Percentiles rank a stretch among this genome's conserved stretches.
Conservation (phyloP, 2,888 invertebrate genomes). For the Herminia tarsipennalis region DNA sequence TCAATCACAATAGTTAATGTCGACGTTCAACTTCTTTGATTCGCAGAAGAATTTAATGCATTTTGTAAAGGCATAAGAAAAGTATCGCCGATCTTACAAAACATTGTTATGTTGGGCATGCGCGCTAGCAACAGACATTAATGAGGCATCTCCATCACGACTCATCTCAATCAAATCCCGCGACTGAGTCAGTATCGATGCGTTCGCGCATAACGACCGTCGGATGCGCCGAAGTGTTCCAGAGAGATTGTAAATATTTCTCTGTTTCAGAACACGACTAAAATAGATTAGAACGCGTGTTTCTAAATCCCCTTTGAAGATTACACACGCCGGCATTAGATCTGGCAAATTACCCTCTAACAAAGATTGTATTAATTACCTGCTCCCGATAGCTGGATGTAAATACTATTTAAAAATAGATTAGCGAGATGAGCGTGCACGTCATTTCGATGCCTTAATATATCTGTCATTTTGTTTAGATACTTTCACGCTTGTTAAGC, state of each 20-base stretch:
- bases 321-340: slow-evolving; percentile 84
- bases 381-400: slow-evolving; percentile 81
- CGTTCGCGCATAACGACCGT: slow-evolving; percentile 81
- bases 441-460: slow-evolving; percentile 66
- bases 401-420: slow-evolving; percentile 83
- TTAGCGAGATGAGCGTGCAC: slow-evolving; percentile 67
- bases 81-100: slow-evolving; percentile 33
- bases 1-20: slow-evolving; percentile 16
- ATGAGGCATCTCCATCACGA: slow-evolving; percentile 72
- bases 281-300: slow-evolving; percentile 85
- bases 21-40: slow-evolving; percentile 4
- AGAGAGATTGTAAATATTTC: slow-evolving; percentile 85
- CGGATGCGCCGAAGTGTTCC: slow-evolving; percentile 85
- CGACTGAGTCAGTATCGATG: slow-evolving; percentile 78
- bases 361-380: slow-evolving; percentile 86
- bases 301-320: slow-evolving; percentile 86
- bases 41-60: slow-evolving; percentile 11
- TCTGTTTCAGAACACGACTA: slow-evolving; percentile 83
- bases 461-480: slow-evolving; percentile 75
- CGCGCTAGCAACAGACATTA: slow-evolving; percentile 60
- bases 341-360: slow-evolving; percentile 86
- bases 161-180: slow-evolving; percentile 73
- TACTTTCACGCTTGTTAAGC: slow-evolving; percentile 49
- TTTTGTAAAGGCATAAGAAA: slow-evolving; percentile 22
- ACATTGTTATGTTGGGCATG: slow-evolving; percentile 51